Evolutionary conservation across 2,888 invertebrate genomes (phyloP).

Genomic region (Micropterix aruncella): DNA sequence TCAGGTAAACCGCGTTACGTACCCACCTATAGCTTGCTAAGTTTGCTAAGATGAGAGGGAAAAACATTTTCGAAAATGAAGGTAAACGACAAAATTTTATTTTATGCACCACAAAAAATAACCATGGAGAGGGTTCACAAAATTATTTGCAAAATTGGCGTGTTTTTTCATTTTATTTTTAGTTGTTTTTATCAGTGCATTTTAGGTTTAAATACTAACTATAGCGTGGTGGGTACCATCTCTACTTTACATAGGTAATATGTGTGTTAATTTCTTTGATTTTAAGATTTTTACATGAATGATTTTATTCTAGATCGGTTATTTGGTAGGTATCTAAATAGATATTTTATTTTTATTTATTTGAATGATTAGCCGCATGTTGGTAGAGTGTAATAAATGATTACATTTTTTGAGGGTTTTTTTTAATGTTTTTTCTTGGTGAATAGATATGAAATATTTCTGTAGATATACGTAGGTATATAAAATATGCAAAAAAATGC

Average conservation of each 20-base stretch:
- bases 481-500: no score
- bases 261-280: background rate
- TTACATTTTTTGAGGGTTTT: no score
- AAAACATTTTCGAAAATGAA: no score
- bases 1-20: background rate
- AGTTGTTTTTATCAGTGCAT: background rate
- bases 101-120: background rate
- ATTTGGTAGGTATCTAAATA: no score
- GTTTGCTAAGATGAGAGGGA: background rate
- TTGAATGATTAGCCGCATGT: no score
- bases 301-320: no score
- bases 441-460: no score
- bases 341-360: no score
- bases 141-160: background rate
- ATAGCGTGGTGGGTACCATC: background rate
- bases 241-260: background rate
- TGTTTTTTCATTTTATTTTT: background rate
- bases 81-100: background rate
- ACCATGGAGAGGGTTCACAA: background rate
- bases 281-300: no score
- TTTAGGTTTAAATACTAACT: background rate
- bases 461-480: no score
- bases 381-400: no score
- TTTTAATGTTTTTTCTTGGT: no score
- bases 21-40: background rate